Evolutionary conservation across 2,797 vertebrate species (phyloP), one percentile per base, ranked within the genome.

Genomic region (Carapus acus): DNA sequence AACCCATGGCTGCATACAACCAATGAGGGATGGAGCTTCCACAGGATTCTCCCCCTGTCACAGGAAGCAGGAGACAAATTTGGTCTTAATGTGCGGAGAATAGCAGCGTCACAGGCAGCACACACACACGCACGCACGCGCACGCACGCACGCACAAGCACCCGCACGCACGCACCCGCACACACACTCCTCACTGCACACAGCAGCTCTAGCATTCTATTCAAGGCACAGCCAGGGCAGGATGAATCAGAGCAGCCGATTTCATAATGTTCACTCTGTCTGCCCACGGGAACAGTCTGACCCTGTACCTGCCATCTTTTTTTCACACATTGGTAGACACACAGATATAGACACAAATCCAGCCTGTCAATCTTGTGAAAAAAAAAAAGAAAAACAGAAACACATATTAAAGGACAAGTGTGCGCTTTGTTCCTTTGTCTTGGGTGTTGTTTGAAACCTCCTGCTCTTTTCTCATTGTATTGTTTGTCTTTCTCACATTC

Each of bases 61-160:
- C 86, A 88, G 89, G 89, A 90, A 90, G 49, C 43, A 13, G 45
- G 1, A 48, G 83, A 87, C 89, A 85, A 75, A 90, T 90, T 85
- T 87, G 89, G 89, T 81, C 36, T 4, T 71, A 65, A 70, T 52
- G 55, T 59, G 72, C 38, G 12, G 71, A 58, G 69, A 55, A 5
- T 58, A 40, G 54, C 60, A 71, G 64, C 79, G 72, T 85, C 81
- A 83, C 34, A 6, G 37, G 38, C 43, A 43, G 4, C 21, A 43
- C 46, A 43, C 24, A 27, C 24, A 27, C 24, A 27, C 24, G 9
- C 24, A 6, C 81, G 82, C 34, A 6, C 41, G 38, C 43, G 39
- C 46, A 43, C 24, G 9, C 24, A 27, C 24, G 9, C 24, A 27
- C 24, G 4, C 21, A 27, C 81, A 83, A 13, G 3, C 41, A 41